A percentile compares a stretch with the other conserved stretches of the same genome.
These are phyloP conservation scores for Lepeophtheirus salmonis DNA, from an alignment of 1,140 invertebrate species.

Conservation along the genomic window DNA sequence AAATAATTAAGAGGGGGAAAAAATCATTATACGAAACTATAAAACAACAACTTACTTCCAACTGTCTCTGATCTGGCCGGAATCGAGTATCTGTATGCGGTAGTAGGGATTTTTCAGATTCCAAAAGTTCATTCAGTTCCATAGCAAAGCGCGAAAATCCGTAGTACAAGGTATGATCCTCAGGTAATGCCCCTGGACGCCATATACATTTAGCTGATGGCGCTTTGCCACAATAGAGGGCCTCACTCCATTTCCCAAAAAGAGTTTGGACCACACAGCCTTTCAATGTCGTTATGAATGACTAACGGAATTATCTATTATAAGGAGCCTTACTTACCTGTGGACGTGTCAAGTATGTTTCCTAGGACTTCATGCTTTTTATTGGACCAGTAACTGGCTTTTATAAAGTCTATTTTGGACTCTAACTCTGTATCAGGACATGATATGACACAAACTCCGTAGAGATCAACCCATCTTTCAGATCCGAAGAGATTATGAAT, in stretches of 20 bases:
- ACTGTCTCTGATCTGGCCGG: conserved; percentile 23
- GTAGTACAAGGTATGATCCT: conserved; percentile 58
- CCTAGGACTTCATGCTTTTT: conserved; percentile 57
- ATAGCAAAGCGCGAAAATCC: conserved; percentile 67
- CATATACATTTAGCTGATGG: conserved; percentile 50
- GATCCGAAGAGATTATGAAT: conserved; percentile 60
- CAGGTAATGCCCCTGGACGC: conserved; percentile 56
- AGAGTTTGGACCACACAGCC: conserved; percentile 32
- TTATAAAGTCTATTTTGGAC: conserved; percentile 60
- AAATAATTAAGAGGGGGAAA: too few species aligned
- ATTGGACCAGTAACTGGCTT: conserved; percentile 58
- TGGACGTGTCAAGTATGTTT: conserved; percentile 33
- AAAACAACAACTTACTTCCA: conserved; percentile 13
- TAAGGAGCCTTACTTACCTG: neutral
- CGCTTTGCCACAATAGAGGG: conserved; percentile 49
- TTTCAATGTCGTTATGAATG: neutral
- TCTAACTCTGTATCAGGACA: conserved; percentile 34
- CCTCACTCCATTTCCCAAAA: conserved; percentile 58
- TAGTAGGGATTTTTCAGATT: conserved; percentile 38
- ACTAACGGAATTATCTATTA: conserved; percentile 26
- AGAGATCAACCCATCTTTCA: conserved; percentile 65
- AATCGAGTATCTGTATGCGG: conserved; percentile 48
- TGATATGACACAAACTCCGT: conserved; percentile 53
- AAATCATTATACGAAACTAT: too few species aligned
- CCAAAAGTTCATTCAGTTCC: conserved; percentile 57